phyloP scores from a whole-genome alignment of 2,888 invertebrate species.

The Halictus ligatus region DNA sequence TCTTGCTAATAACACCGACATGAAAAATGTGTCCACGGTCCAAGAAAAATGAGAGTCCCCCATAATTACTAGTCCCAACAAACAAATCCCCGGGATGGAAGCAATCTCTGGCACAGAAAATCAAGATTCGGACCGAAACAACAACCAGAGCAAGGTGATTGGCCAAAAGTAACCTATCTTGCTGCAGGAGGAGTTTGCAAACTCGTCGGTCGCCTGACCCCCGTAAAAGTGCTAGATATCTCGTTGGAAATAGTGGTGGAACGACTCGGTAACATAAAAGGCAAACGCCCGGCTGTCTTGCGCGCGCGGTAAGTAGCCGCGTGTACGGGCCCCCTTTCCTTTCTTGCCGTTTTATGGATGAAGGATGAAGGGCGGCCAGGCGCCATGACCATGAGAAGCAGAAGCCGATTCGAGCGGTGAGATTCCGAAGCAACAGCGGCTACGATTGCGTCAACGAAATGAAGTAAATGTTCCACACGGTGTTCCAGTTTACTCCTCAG shows the following conservation, averaged over 20 bases:
- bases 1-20: too few relatives aligned
- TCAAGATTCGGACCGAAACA: neutral
- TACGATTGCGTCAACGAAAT: slow-evolving; percentile 1
- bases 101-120: neutral
- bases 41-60: too few relatives aligned
- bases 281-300: neutral
- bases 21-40: too few relatives aligned
- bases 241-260: neutral
- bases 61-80: too few relatives aligned
- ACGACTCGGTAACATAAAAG: neutral
- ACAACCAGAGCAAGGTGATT: neutral
- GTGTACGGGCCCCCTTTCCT: slow-evolving; percentile 8
- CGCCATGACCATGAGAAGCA: slow-evolving; percentile 17
- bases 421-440: neutral
- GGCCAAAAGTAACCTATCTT: neutral
- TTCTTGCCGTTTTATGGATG: slow-evolving; percentile 3
- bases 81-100: neutral
- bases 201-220: neutral
- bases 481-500: slow-evolving; percentile 12
- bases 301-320: neutral
- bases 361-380: slow-evolving; percentile 22
- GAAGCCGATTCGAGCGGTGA: neutral
- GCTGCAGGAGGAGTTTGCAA: neutral
- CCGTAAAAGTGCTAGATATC: neutral
- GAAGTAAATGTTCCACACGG: neutral